Conservation (phyloP, 92 coral and sea anemone species). For the Porites cylindrica region DNA sequence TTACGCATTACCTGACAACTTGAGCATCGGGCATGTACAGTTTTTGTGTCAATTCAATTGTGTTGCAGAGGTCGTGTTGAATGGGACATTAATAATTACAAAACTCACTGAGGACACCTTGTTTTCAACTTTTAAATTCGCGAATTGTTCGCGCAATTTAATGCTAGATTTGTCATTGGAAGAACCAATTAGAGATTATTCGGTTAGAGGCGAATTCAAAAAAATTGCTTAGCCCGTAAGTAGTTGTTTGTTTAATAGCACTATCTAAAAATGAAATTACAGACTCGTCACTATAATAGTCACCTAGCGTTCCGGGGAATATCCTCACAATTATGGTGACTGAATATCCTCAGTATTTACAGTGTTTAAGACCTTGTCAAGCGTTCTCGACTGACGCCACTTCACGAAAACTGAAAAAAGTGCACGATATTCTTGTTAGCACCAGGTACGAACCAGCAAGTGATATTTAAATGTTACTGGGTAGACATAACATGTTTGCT, state of each 20-base stretch:
- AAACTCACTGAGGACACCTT: background rate
- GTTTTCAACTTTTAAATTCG: background rate
- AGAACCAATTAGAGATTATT: background rate
- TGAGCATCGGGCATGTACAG: too few relatives aligned
- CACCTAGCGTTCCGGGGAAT: too few relatives aligned
- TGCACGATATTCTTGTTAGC: background rate
- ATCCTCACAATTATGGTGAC: too few relatives aligned
- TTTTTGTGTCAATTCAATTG: too few relatives aligned
- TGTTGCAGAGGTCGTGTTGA: background rate
- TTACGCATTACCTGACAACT: too few relatives aligned
- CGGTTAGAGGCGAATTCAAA: background rate
- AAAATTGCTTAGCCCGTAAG: background rate
- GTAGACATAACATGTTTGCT: conserved; percentile 12
- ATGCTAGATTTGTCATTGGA: background rate
- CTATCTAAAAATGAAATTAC: background rate
- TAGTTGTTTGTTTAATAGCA: background rate
- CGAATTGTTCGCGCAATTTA: background rate
- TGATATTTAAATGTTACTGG: background rate
- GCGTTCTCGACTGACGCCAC: background rate
- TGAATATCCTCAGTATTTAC: background rate
- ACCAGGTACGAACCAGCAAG: background rate
- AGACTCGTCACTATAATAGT: background rate
- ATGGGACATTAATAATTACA: background rate
- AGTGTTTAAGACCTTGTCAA: background rate
- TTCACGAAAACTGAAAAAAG: background rate